Evolutionary conservation across 2,113 vertebrate species (phyloP), one percentile per base, ranked within the genome.

Genomic region (Alaudala cheleensis): DNA sequence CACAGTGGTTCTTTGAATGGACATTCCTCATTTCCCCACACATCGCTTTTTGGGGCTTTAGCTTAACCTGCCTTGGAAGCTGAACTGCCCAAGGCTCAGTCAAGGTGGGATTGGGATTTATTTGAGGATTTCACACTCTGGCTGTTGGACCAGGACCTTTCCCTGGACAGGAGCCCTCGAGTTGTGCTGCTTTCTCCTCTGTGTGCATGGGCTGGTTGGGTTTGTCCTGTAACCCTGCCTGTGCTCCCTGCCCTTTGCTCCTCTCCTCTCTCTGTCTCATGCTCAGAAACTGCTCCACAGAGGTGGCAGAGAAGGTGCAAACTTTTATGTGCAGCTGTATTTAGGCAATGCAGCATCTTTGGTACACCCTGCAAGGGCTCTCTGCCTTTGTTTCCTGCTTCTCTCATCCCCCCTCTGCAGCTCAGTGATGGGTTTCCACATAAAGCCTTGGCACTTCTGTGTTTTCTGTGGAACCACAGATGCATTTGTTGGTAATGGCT

Each of bases 161-260:
- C 22, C 40, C 28, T 62, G 70, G 16, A 11, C 2, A 1, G 12
- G 29, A 95, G n/a, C 49, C 90, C 53, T 76, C 1, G 42, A 60
- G 21, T 9, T 16, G 24, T 57, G 2, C n/a, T 60, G 21, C 60
- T 62, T 79, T 56, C 29, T 69, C 12, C 23, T 54, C 44, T 56
- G 5, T 29, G 12, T 53, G 11, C 0, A 0, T 64, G 60, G 11
- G 11, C 24, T 65, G 44, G 14, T 44, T 85, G 21, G n/a, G 6
- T 91, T 65, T 76, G 8, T 37, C 53, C 44, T 62, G 4, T 24
- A 33, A 69, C 51, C n/a, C 47, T 58, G 14, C 40, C 57, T 81
- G 23, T 76, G 61, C 26, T 57, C 13, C 24, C 29, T 61, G 13
- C 23, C 33, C 24, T 18, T 49, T 33, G 11, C 56, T 83, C 33